Evolutionary conservation across 2,888 invertebrate genomes (phyloP), one percentile per base, ranked within the genome.

Genomic region (Drosophila limbata): DNA sequence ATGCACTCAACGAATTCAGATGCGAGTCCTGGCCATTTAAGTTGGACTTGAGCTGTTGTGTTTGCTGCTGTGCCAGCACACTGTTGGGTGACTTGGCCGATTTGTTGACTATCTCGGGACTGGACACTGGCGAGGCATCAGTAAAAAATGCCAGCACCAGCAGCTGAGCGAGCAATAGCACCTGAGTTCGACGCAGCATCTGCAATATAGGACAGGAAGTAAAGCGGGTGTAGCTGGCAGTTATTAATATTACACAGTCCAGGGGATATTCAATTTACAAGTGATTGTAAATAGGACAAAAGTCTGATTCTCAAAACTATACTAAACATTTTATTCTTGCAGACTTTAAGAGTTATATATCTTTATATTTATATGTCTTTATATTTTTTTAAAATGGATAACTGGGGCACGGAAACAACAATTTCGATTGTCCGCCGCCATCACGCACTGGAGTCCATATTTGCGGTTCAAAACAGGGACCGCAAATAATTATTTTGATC

Each of bases 1-100:
- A 92, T n/a, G 81, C 91, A 59, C 77, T 92, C 51, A 92, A 73
- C 3, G 92, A 85, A 61, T 92, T 92, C 1, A 92, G 70, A 44
- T 91, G 90, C 0, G 88, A 73, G 17, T 92, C 91, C 69, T 90
- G 90, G 9, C 55, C 39, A 50, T 44, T 69, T 6, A 62, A n/a
- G 47, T 33, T 73, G 13, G 51, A 55, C 28, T 63, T 64, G 3
- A 69, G 69, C 6, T 78, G 81, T 5, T 79, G 81, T 2, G 67
- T 55, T 44, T 77, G 76, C 42, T 71, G 69, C 39, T 78, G 77
- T 3, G 59, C 51, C 28, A 79, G 79, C 5, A 81, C 50, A 8
- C 70, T 69, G 48, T 72, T 79, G 1, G 70, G 60, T 0, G 83
- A 67, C 57, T 90, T 90, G 42, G 59, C 70, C 5, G 81, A 68